phyloP scores from a whole-genome alignment of 1,140 invertebrate species.

The Thereuonema tuberculata region DNA sequence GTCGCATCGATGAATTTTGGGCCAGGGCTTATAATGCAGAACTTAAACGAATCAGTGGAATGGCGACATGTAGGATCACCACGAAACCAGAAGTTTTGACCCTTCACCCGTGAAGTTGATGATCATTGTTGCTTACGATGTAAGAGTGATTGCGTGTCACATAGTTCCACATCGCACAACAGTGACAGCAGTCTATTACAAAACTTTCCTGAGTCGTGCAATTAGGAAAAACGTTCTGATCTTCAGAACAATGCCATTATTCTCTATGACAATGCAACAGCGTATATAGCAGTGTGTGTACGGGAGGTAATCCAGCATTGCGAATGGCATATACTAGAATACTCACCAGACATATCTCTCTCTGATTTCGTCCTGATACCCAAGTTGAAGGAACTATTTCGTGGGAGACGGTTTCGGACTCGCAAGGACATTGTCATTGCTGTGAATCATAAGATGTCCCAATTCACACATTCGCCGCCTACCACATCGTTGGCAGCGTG shows the following conservation, averaged over 20 bases:
- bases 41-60: conserved; percentile 19
- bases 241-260: not conserved
- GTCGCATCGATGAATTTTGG: not conserved
- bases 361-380: not conserved
- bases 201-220: not conserved
- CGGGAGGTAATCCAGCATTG: not conserved
- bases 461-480: no score
- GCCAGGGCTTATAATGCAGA: not conserved
- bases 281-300: not conserved
- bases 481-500: no score
- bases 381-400: not conserved
- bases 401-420: not conserved
- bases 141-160: not conserved
- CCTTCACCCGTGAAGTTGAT: not conserved
- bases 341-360: not conserved
- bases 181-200: not conserved
- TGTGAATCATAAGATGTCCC: no score
- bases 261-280: not conserved
- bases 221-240: not conserved
- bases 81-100: not conserved
- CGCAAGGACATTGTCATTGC: not conserved
- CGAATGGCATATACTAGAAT: not conserved
- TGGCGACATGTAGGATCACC: conserved; percentile 17
- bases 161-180: not conserved
- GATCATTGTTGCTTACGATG: not conserved